Conservation (phyloP, 2,797 vertebrate genomes). For the Cryptoprocta ferox region DNA sequence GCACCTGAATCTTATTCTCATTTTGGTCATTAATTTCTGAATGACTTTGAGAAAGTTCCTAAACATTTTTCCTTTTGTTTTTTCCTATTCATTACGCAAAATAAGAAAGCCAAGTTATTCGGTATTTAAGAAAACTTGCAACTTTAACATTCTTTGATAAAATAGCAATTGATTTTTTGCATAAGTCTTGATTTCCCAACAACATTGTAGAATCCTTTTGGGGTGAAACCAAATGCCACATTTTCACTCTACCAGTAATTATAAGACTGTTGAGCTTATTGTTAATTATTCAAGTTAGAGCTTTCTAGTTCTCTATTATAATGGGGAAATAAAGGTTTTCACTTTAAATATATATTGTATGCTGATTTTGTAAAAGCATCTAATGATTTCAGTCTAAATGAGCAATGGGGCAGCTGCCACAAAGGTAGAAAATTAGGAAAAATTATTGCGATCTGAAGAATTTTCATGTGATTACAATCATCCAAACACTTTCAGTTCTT, state of each 20-base stretch:
- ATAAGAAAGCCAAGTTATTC: neutral
- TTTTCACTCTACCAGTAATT: constrained; percentile 30
- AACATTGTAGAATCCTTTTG: neutral
- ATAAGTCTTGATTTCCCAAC: neutral
- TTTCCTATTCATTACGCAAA: neutral
- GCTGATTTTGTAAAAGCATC: neutral
- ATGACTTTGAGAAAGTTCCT: neutral
- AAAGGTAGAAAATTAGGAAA: neutral
- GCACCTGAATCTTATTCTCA: neutral
- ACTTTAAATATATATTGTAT: neutral
- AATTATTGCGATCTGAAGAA: neutral
- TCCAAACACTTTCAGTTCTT: neutral
- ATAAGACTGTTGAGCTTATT: neutral
- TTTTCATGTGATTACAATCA: neutral
- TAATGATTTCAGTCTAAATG: neutral
- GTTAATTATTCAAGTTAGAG: neutral
- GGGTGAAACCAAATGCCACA: neutral
- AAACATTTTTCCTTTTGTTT: neutral
- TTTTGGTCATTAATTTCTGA: neutral
- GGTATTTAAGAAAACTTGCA: neutral
- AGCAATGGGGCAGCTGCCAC: neutral
- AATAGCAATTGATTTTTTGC: neutral
- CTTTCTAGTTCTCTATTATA: neutral
- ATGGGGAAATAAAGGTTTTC: neutral
- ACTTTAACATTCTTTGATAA: neutral